phyloP scores from a whole-genome alignment of 2,888 invertebrate genomes.

The Acrobeloides nanus region DNA sequence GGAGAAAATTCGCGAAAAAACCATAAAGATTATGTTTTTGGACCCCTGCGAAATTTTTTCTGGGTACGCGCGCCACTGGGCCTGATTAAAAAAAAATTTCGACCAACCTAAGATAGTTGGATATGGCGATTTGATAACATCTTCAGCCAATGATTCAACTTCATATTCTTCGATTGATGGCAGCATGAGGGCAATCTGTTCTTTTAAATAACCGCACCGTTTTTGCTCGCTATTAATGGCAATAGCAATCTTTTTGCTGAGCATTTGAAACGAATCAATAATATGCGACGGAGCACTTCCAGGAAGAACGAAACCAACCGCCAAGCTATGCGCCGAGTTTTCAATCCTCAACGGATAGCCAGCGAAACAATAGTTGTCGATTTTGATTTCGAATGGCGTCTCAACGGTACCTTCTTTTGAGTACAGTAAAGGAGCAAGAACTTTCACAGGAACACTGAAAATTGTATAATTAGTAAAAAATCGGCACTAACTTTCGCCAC shows the following conservation, averaged over 20 bases:
- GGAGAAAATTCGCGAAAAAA: too few relatives aligned
- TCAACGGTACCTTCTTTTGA: constrained; percentile 29
- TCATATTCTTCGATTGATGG: constrained; percentile 5
- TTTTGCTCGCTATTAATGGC: constrained; percentile 33
- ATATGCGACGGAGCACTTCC: constrained; percentile 29
- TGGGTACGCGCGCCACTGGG: neutral
- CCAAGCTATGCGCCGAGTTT: constrained; percentile 16
- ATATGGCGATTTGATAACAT: too few relatives aligned
- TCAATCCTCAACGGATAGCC: constrained; percentile 33
- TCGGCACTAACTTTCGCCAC: neutral
- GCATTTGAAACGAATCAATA: constrained; percentile 35
- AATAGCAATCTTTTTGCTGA: constrained; percentile 34
- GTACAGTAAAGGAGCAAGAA: constrained; percentile 34
- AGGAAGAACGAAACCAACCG: constrained; percentile 36
- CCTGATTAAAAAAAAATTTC: too few relatives aligned
- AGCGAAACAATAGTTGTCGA: constrained; percentile 41
- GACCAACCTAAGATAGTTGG: too few relatives aligned
- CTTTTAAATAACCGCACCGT: constrained; percentile 28
- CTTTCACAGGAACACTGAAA: constrained; percentile 30
- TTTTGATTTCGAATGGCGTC: constrained; percentile 30
- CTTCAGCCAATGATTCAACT: neutral
- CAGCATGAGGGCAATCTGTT: constrained; percentile 16
- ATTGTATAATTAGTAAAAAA: too few relatives aligned
- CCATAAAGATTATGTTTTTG: too few relatives aligned
- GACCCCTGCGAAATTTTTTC: neutral